Evolutionary conservation across 2,797 vertebrate species (phyloP).

Genomic region (Esox masquinongy): DNA sequence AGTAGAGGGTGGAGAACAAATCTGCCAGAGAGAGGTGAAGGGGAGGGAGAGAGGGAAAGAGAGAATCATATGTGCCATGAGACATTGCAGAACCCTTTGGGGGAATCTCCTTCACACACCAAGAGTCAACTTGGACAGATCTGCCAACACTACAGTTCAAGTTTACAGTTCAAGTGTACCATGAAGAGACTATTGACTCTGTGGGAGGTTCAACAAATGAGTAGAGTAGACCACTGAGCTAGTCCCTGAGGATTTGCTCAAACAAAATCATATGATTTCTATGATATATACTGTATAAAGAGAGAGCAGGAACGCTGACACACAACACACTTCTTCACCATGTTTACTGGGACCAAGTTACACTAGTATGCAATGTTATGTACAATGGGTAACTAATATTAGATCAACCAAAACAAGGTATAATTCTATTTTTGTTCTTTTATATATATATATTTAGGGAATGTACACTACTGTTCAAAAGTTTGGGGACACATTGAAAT

Average conservation of each 20-base stretch:
- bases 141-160: constrained; percentile 49
- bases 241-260: constrained; percentile 50
- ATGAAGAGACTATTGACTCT: constrained; percentile 47
- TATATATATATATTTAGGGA: background rate
- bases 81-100: constrained; percentile 41
- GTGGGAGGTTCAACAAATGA: constrained; percentile 37
- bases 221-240: constrained; percentile 33
- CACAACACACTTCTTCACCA: background rate
- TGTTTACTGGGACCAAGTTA: background rate
- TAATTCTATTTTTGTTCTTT: background rate
- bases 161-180: constrained; percentile 35
- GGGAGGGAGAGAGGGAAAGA: constrained; percentile 13
- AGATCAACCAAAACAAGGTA: background rate
- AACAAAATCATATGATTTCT: constrained; percentile 43
- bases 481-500: too few relatives aligned
- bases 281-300: constrained; percentile 35
- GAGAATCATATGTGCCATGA: constrained; percentile 38
- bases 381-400: background rate
- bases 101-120: constrained; percentile 34
- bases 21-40: background rate
- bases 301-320: constrained; percentile 6
- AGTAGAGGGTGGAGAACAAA: background rate
- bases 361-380: background rate
- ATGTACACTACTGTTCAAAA: background rate
- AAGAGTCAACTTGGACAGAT: constrained; percentile 38